A percentile compares a stretch with the other conserved stretches of the same genome.
Conservation (phyloP, 2,888 invertebrate genomes). For the Cybosia mesomella region DNA sequence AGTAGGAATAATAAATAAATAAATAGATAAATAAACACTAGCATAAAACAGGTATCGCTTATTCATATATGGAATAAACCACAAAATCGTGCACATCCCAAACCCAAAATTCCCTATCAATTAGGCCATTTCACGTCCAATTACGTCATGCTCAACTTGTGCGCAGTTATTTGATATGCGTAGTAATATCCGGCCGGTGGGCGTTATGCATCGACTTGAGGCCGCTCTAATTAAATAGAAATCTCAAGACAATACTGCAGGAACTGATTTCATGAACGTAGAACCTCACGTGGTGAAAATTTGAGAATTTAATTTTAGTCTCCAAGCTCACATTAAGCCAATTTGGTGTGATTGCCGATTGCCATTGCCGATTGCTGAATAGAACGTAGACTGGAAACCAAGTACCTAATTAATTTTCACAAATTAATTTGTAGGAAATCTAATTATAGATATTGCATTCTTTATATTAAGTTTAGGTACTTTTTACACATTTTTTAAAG, state of each 20-base stretch:
- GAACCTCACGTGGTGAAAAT: constrained; percentile 58
- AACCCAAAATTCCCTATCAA: constrained; percentile 34
- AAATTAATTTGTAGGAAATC: neutral
- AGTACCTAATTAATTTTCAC: neutral
- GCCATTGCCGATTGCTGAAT: constrained; percentile 7
- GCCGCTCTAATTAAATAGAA: constrained; percentile 80
- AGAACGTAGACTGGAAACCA: neutral
- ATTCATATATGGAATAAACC: neutral
- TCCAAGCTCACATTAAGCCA: constrained; percentile 21
- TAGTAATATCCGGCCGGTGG: constrained; percentile 65
- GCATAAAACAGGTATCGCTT: neutral
- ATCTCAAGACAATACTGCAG: constrained; percentile 80
- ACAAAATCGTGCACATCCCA: neutral
- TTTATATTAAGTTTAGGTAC: too few relatives aligned
- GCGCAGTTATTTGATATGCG: constrained; percentile 45
- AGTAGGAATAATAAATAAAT: too few relatives aligned
- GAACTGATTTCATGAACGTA: constrained; percentile 62
- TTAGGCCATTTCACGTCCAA: constrained; percentile 44
- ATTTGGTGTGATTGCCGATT: constrained; percentile 13
- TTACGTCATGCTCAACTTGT: constrained; percentile 36
- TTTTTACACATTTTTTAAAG: too few relatives aligned
- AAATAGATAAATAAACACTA: too few relatives aligned
- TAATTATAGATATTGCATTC: neutral
- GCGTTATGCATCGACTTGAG: constrained; percentile 62
- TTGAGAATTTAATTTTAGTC: constrained; percentile 23